These are phyloP conservation scores for Acanthisitta chloris DNA, from an alignment of 2,113 vertebrate species.

Conservation along the genomic window DNA sequence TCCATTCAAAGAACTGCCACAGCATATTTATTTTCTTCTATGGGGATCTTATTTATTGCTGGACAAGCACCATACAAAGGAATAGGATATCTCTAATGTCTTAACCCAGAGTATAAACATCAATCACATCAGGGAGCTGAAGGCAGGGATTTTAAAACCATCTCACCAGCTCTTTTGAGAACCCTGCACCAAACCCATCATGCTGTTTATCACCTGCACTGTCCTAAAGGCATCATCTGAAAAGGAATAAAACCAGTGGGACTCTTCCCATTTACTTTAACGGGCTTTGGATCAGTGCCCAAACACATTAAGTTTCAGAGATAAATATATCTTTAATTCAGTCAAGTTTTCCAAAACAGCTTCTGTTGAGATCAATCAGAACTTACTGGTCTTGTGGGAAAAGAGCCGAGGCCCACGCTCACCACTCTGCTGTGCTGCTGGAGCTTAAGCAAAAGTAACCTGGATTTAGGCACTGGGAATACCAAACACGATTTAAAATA, in stretches of 20 bases:
- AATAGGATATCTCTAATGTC: neutral
- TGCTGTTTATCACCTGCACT: constrained; percentile 1
- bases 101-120: neutral
- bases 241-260: neutral
- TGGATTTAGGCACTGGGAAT: neutral
- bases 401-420: neutral
- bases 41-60: neutral
- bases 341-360: neutral
- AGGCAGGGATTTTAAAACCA: neutral
- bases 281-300: neutral
- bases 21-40: constrained; percentile 1
- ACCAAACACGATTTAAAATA: neutral
- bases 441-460: neutral
- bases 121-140: neutral
- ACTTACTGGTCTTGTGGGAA: neutral
- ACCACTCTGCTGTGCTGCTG: neutral
- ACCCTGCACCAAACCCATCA: neutral
- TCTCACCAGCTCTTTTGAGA: neutral
- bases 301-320: neutral
- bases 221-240: neutral
- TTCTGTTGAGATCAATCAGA: constrained; percentile 3
- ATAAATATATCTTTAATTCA: constrained; percentile 5
- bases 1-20: neutral
- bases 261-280: constrained; percentile 6
- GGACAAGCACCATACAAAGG: neutral